Evolutionary conservation across 2,113 vertebrate genomes (phyloP).

Genomic region (Oncorhynchus gorbuscha): DNA sequence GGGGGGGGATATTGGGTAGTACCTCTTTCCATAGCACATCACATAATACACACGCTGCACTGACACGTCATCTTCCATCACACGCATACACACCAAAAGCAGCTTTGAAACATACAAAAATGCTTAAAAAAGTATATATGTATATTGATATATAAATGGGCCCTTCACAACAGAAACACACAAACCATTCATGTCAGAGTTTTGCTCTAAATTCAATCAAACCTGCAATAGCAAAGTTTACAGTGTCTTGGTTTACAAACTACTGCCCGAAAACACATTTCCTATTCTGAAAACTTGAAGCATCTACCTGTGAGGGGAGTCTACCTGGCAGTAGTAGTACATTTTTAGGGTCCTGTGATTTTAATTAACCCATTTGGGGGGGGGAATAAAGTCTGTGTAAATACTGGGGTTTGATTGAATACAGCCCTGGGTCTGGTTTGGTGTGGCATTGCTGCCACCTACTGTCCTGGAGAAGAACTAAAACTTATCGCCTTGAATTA

Average conservation of each 20-base stretch:
- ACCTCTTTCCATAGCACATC: slow-evolving; percentile 63
- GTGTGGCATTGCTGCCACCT: not conserved
- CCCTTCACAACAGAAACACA: slow-evolving; percentile 73
- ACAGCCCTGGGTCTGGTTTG: not conserved
- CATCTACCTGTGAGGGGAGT: too few relatives aligned
- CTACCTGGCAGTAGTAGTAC: too few relatives aligned
- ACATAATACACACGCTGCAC: slow-evolving; percentile 67
- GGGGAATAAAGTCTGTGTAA: too few relatives aligned
- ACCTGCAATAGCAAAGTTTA: not conserved
- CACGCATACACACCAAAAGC: slow-evolving; percentile 70
- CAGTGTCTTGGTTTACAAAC: too few relatives aligned
- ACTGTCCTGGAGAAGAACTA: not conserved
- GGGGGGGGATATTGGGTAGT: slow-evolving; percentile 52
- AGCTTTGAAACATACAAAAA: slow-evolving; percentile 82
- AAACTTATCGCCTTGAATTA: not conserved
- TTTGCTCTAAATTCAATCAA: slow-evolving; percentile 28
- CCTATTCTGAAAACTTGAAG: too few relatives aligned
- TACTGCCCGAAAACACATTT: too few relatives aligned
- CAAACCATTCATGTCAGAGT: slow-evolving; percentile 58
- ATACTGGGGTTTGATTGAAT: too few relatives aligned
- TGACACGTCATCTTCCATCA: slow-evolving; percentile 52
- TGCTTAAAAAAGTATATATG: slow-evolving; percentile 75
- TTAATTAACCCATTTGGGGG: too few relatives aligned
- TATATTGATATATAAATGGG: slow-evolving; percentile 79
- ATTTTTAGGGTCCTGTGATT: too few relatives aligned